Base-by-base conservation (phyloP, 92 coral and sea anemone species). In the Diadumene lineata region DNA sequence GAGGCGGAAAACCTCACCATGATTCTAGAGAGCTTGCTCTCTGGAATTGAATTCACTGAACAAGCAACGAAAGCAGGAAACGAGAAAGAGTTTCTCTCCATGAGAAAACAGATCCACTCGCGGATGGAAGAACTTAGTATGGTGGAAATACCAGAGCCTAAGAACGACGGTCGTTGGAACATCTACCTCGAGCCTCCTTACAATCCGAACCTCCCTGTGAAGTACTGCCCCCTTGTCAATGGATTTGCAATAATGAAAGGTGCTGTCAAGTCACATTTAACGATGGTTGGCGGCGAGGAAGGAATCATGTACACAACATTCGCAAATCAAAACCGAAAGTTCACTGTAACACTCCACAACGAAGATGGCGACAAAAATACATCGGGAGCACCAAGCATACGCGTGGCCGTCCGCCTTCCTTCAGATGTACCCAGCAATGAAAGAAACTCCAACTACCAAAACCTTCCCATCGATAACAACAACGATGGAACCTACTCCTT, bases 251-350 rank as follows among this genome's bases (percentile, higher is more conserved):
- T 72, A 7, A 50, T 34, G 27, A 68, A 55, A 9, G 82, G 67
- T 48, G 33, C 24, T 27, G 82, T 34, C 21, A 78, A 32, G 43
- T 34, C 75, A 2, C 56, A 65, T 2, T 19, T 78, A 31, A 58
- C 51, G 15, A 65, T 78, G 72, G 69, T 28, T 1, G 82, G 82
- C 7, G 82, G 67, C 4, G 82, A 78, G 43, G 75, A 57, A 30
- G 82, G 82, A 19, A 34, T 68, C 43, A 69, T 78, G 26, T 78
- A 78, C 66, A 64, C 43, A 34, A 78, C 82, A 31, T 78, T 78
- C 48, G 29, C 33, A n/a, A 78, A 78, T 46, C 82, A 78, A 31
- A 16, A 18, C 2, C 64, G 70, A 15, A 21, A 44, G 13, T 78
- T 78, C 24, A 29, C 68, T n/a, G 58, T 78, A 10, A 78, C 82